Percentiles rank a stretch among this genome's conserved stretches.
Conservation (phyloP, 2,888 invertebrate species). For the Anoncus sp. region DNA sequence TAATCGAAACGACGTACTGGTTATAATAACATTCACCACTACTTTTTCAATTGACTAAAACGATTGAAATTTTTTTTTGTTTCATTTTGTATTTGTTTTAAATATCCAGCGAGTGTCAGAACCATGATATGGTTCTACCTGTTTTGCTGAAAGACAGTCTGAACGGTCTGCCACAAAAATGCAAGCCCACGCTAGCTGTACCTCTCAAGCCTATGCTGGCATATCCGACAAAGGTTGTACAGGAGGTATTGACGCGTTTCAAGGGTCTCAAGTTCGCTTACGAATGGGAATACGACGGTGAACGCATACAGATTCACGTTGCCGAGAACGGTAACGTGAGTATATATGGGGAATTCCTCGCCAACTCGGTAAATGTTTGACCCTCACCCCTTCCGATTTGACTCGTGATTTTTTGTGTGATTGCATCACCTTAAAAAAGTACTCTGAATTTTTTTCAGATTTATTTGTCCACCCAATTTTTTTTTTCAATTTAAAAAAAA, state of each 20-base stretch:
- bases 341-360: too few species aligned
- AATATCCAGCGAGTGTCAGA: constrained; percentile 95
- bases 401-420: too few species aligned
- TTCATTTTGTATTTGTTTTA: constrained; percentile 29
- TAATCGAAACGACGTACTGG: constrained; percentile 97
- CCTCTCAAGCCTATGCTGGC: constrained; percentile 99
- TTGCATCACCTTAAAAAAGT: too few species aligned
- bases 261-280: constrained; percentile 96
- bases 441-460: too few species aligned
- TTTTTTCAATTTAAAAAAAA: too few species aligned
- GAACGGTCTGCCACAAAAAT: constrained; percentile 89
- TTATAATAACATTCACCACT: too few species aligned
- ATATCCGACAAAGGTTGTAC: constrained; percentile 97
- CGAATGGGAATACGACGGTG: constrained; percentile 99
- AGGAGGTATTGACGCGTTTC: constrained; percentile 92
- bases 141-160: constrained; percentile 92
- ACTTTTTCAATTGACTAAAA: too few species aligned
- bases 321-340: constrained; percentile 88
- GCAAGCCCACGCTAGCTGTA: constrained; percentile 95
- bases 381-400: too few species aligned
- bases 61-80: background rate
- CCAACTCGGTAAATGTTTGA: too few species aligned
- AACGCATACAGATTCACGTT: constrained; percentile 97
- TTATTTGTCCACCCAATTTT: too few species aligned
- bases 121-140: constrained; percentile 93